These are phyloP conservation scores for Diaperis boleti DNA, from an alignment of 2,888 invertebrate species.

Conservation along the genomic window DNA sequence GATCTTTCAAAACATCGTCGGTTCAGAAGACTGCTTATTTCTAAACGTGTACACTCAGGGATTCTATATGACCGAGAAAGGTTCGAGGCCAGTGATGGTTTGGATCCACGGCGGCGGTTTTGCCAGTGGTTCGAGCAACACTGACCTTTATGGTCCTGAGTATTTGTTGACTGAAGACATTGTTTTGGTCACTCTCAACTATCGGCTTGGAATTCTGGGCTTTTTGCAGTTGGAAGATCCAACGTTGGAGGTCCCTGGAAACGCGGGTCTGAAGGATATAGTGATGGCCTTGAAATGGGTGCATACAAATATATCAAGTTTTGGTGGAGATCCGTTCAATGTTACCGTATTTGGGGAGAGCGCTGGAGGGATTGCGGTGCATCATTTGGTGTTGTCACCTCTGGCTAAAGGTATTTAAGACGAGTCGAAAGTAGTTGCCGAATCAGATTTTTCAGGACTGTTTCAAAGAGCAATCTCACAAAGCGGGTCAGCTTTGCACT, in stretches of 20 bases:
- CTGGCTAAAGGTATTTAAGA: constrained; percentile 58
- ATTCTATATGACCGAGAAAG: neutral
- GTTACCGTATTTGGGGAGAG: constrained; percentile 69
- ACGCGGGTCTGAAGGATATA: constrained; percentile 69
- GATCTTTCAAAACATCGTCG: constrained; percentile 58
- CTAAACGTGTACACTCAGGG: constrained; percentile 28
- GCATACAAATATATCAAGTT: constrained; percentile 65
- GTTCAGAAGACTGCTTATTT: constrained; percentile 26
- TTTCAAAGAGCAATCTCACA: constrained; percentile 60
- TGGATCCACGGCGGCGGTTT: constrained; percentile 66
- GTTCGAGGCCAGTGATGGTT: constrained; percentile 62
- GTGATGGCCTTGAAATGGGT: constrained; percentile 68
- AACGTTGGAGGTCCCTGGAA: constrained; percentile 66
- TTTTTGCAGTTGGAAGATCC: constrained; percentile 66
- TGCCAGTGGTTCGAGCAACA: constrained; percentile 58
- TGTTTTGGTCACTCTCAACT: constrained; percentile 62
- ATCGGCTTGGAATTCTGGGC: constrained; percentile 63
- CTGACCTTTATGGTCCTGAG: constrained; percentile 59
- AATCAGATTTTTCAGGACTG: constrained; percentile 8
- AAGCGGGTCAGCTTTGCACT: constrained; percentile 59
- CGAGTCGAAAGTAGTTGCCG: neutral
- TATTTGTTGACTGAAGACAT: constrained; percentile 61
- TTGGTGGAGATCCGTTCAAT: constrained; percentile 68
- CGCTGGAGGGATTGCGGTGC: constrained; percentile 67
- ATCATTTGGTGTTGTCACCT: constrained; percentile 66